Evolutionary conservation across 2,113 vertebrate species (phyloP), one percentile per base, ranked within the genome.

Genomic region (Sebastes schlegelii): DNA sequence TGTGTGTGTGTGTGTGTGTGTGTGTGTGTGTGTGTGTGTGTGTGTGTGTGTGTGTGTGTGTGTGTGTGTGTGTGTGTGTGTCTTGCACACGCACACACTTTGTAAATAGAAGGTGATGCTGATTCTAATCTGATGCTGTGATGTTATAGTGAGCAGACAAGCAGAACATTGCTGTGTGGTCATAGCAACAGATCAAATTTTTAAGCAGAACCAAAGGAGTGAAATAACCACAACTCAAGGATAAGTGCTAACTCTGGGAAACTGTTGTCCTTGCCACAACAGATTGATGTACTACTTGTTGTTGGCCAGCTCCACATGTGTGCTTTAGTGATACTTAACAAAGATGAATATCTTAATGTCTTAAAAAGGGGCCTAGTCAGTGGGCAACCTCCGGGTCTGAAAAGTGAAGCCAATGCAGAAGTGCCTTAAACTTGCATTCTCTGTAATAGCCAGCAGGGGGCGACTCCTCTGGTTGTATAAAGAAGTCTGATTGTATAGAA

Each of bases 101-200:
- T 46, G 54, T 63, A 63, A 60, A 73, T 49, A 45, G 45, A 86
- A 62, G 55, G 49, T 13, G 0, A 46, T 58, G 26, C 61, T 40
- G 61, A 62, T 45, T 87, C 12, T 77, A 69, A 87, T 80, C 45
- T 26, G 55, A 69, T 83, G 46, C 52, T 34, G 64, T 66, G 75
- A 72, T 46, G 66, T 55, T 66, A 67, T 55, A 46, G 46, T 61
- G 66, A 74, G 81, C 62, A 54, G 75, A 81, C 84, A 82, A 80
- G 83, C 61, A 48, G 63, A 69, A 45, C 83, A 83, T 85, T 86
- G 84, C 74, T 88, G 83, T 79, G 60, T 69, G 64, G 84, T 92
- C 88, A 82, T 83, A 86, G 70, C 83, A 49, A 60, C 60, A 82
- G 86, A 92, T 92, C 74, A 84, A 21, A 77, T 91, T 66, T 88